A percentile compares a stretch with the other conserved stretches of the same genome.
Evolutionary conservation across 1,140 invertebrate species (phyloP).

Genomic region (Drosophila auraria): DNA sequence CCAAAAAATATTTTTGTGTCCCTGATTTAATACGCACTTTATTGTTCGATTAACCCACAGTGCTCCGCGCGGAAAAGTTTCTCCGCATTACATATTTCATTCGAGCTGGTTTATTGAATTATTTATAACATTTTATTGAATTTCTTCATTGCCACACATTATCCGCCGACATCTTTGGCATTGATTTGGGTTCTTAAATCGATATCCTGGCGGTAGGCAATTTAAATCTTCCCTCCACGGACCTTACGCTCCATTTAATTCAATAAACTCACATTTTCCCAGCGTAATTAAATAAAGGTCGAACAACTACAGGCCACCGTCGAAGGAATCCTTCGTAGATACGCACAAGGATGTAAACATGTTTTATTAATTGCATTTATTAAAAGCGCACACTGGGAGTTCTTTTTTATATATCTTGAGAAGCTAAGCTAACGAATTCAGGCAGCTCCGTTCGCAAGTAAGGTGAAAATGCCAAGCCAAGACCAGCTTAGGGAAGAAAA

Average conservation of each 20-base stretch:
- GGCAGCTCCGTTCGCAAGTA: background rate
- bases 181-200: conserved; percentile 62
- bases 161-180: conserved; percentile 54
- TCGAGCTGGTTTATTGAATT: conserved; percentile 69
- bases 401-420: conserved; percentile 3
- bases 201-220: conserved; percentile 22
- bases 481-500: too few relatives aligned
- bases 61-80: background rate
- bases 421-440: background rate
- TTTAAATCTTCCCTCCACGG: conserved; percentile 21
- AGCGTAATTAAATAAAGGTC: conserved; percentile 46
- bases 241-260: conserved; percentile 50
- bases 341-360: conserved; percentile 42
- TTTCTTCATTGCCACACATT: conserved; percentile 63
- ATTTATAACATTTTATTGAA: conserved; percentile 80
- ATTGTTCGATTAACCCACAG: background rate
- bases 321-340: conserved; percentile 1
- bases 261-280: conserved; percentile 34
- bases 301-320: background rate
- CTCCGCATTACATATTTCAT: conserved; percentile 22
- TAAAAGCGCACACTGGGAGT: conserved; percentile 39
- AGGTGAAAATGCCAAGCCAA: background rate
- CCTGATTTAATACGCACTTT: too few relatives aligned
- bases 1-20: too few relatives aligned
- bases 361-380: conserved; percentile 78